A percentile compares a stretch with the other conserved stretches of the same genome.
Conservation (phyloP, 2,113 vertebrate genomes). For the Macroglossus sobrinus region DNA sequence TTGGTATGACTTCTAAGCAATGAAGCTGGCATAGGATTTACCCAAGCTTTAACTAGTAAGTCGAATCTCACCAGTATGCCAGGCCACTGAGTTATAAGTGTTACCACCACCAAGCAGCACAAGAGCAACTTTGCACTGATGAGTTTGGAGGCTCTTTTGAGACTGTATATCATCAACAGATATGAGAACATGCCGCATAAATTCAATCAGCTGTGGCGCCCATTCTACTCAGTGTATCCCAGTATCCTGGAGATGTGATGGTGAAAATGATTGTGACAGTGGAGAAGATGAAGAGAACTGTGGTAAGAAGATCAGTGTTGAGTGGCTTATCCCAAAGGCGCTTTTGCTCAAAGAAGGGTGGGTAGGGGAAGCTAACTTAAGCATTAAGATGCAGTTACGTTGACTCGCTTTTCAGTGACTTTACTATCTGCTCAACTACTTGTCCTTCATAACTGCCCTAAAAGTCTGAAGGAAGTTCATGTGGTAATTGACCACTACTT, state of each 20-base stretch:
- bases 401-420: conserved; percentile 45
- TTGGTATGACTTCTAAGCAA: conserved; percentile 8
- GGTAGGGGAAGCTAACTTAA: conserved; percentile 45
- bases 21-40: neutral
- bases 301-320: conserved; percentile 86
- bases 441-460: neutral
- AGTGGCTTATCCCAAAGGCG: conserved; percentile 65
- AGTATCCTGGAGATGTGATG: conserved; percentile 96
- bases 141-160: conserved; percentile 74
- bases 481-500: neutral
- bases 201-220: conserved; percentile 94
- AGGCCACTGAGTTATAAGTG: conserved; percentile 4
- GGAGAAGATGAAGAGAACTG: conserved; percentile 95
- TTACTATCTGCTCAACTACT: conserved; percentile 48
- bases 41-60: neutral
- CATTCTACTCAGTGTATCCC: conserved; percentile 95
- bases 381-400: neutral
- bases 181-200: conserved; percentile 91
- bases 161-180: conserved; percentile 84
- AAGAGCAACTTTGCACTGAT: conserved; percentile 43
- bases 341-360: conserved; percentile 63
- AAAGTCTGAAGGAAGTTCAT: neutral
- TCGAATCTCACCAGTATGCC: neutral
- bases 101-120: conserved; percentile 43
- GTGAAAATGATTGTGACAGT: conserved; percentile 95